A percentile compares a stretch with the other conserved stretches of the same genome.
These are phyloP conservation scores for Benthosema pterotum DNA, from an alignment of 2,797 vertebrate genomes.

Conservation along the genomic window DNA sequence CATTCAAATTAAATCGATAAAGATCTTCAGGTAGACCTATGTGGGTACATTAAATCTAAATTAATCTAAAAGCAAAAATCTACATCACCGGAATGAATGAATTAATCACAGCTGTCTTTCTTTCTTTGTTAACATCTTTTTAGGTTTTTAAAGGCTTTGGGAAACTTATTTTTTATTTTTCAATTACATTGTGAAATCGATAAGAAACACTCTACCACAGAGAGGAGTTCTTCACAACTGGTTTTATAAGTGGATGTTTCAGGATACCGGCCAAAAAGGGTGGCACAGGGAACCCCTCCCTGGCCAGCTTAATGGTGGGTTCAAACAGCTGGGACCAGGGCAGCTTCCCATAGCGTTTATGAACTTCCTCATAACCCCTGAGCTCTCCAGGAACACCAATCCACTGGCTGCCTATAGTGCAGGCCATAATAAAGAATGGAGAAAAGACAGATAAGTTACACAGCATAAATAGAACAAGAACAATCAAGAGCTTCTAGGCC, in stretches of 20 bases:
- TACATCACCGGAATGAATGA: too few relatives aligned
- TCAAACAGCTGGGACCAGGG: constrained; percentile 76
- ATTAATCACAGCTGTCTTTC: too few relatives aligned
- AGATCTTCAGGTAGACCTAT: neutral
- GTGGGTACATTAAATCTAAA: neutral
- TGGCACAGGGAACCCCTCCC: constrained; percentile 82
- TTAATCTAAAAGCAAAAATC: neutral
- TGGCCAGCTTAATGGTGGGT: constrained; percentile 86
- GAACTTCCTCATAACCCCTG: constrained; percentile 85
- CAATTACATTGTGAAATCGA: too few relatives aligned
- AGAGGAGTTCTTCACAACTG: neutral
- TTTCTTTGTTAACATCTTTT: too few relatives aligned
- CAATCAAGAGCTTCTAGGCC: too few relatives aligned
- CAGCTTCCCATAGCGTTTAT: constrained; percentile 85
- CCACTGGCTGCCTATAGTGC: constrained; percentile 72
- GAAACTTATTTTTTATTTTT: too few relatives aligned
- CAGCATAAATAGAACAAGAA: too few relatives aligned
- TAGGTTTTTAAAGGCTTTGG: too few relatives aligned
- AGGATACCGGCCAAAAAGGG: constrained; percentile 45
- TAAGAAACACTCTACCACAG: constrained; percentile 67
- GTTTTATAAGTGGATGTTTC: accelerated
- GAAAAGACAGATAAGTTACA: too few relatives aligned
- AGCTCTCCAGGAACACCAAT: constrained; percentile 94
- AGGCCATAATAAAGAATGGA: neutral
- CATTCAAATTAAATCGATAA: neutral